Evolutionary conservation across 2,888 invertebrate species (phyloP).

Genomic region (Imbricaverruca yamaguchii): DNA sequence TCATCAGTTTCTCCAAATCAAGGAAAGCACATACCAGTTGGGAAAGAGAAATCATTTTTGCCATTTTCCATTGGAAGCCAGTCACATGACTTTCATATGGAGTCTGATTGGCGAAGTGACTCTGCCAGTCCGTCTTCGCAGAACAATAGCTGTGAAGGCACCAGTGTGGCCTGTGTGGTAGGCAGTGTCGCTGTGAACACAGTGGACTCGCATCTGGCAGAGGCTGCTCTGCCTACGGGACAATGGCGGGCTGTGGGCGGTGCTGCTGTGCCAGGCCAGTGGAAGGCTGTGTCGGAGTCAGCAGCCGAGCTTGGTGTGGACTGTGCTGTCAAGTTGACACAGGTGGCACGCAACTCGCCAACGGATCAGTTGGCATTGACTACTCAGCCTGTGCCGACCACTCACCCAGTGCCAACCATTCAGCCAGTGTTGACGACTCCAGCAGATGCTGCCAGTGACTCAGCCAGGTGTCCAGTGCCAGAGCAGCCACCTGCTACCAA

Average conservation of each 20-base stretch:
- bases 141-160: too few relatives aligned
- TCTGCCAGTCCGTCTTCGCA: too few relatives aligned
- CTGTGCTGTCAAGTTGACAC: background rate
- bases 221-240: background rate
- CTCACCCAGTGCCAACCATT: background rate
- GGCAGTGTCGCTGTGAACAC: background rate
- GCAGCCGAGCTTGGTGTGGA: background rate
- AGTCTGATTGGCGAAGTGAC: too few relatives aligned
- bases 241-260: background rate
- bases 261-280: background rate
- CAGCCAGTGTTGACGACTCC: background rate
- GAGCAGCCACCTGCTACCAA: too few relatives aligned
- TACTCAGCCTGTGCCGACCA: background rate
- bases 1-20: too few relatives aligned
- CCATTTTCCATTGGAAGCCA: too few relatives aligned
- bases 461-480: too few relatives aligned
- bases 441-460: too few relatives aligned
- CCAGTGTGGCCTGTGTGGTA: background rate
- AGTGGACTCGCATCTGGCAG: background rate
- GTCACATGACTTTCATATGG: too few relatives aligned
- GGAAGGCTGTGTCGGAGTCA: background rate
- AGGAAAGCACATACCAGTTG: too few relatives aligned
- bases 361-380: background rate
- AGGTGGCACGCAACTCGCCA: background rate
- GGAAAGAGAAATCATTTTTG: too few relatives aligned